These are phyloP conservation scores for Sussaba pulchella DNA, from an alignment of 2,888 invertebrate genomes.

Conservation along the genomic window DNA sequence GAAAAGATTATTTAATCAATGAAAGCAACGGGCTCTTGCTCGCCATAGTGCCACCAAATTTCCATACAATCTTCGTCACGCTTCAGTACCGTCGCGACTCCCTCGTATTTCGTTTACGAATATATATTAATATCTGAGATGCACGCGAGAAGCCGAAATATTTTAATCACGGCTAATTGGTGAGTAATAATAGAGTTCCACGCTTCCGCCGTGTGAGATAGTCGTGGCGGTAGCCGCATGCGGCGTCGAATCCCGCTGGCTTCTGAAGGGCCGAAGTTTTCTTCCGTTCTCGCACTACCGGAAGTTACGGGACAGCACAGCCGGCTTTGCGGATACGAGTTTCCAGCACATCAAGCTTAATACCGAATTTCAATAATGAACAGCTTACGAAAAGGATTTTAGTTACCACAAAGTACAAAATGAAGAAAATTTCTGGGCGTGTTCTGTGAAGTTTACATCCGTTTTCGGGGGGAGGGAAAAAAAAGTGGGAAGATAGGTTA, in stretches of 20 bases:
- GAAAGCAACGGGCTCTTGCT: slow-evolving; percentile 78
- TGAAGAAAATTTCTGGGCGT: too few relatives aligned
- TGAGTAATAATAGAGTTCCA: slow-evolving; percentile 84
- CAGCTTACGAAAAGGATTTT: slow-evolving; percentile 1
- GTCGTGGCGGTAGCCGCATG: too few relatives aligned
- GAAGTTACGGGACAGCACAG: slow-evolving; percentile 39
- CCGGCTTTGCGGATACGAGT: not conserved
- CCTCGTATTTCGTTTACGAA: slow-evolving; percentile 9
- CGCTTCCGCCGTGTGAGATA: slow-evolving; percentile 64
- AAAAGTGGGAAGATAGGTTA: too few relatives aligned
- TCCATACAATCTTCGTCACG: slow-evolving; percentile 82
- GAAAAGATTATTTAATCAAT: slow-evolving; percentile 75
- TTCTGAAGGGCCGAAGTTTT: slow-evolving; percentile 75
- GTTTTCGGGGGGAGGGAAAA: too few relatives aligned
- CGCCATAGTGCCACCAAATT: slow-evolving; percentile 78
- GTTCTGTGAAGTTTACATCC: too few relatives aligned
- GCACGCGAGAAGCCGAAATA: slow-evolving; percentile 84
- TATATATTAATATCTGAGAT: slow-evolving; percentile 83
- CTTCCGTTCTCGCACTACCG: slow-evolving; percentile 74
- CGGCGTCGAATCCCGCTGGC: too few relatives aligned
- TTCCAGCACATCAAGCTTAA: slow-evolving; percentile 7
- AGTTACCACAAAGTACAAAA: slow-evolving; percentile 3
- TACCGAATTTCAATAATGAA: slow-evolving; percentile 33
- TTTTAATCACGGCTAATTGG: slow-evolving; percentile 84
- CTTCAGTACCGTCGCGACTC: slow-evolving; percentile 51